phyloP scores from a whole-genome alignment of 2,888 invertebrate species.

The Napeogenes inachia region DNA sequence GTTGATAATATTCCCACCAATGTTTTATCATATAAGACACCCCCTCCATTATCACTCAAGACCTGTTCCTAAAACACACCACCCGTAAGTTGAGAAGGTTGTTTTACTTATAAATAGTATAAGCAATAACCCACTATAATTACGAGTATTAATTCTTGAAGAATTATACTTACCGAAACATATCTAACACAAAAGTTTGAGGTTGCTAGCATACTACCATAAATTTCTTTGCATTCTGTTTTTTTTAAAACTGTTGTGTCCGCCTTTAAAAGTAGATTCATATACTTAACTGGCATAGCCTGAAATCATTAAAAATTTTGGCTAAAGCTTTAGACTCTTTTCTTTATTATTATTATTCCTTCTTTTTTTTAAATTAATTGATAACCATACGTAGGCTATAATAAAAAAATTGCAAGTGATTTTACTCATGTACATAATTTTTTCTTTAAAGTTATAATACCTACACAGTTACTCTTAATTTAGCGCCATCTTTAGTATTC shows the following conservation, averaged over 20 bases:
- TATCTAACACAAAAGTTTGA: slow-evolving; percentile 58
- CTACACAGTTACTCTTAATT: too few relatives aligned
- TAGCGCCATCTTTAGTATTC: slow-evolving; percentile 22
- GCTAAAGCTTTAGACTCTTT: too few relatives aligned
- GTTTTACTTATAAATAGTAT: too few relatives aligned
- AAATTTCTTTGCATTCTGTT: slow-evolving; percentile 38
- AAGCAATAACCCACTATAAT: too few relatives aligned
- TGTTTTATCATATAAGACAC: slow-evolving; percentile 40
- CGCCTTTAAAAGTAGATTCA: slow-evolving; percentile 43
- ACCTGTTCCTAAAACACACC: slow-evolving; percentile 40
- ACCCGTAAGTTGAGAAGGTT: too few relatives aligned
- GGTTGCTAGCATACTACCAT: slow-evolving; percentile 38
- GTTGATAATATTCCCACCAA: slow-evolving; percentile 54
- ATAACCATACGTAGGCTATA: too few relatives aligned
- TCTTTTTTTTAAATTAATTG: too few relatives aligned
- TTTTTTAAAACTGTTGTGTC: slow-evolving; percentile 45
- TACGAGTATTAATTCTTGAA: too few relatives aligned
- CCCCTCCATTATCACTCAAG: slow-evolving; percentile 57
- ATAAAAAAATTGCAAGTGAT: too few relatives aligned
- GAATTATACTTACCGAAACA: slow-evolving; percentile 39
- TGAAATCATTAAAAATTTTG: slow-evolving; percentile 30
- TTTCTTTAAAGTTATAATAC: too few relatives aligned
- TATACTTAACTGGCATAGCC: slow-evolving; percentile 38
- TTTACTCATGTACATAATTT: too few relatives aligned
- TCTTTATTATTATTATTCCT: neutral